phyloP scores from a whole-genome alignment of 2,888 invertebrate genomes.

The Agapetus fuscipes region DNA sequence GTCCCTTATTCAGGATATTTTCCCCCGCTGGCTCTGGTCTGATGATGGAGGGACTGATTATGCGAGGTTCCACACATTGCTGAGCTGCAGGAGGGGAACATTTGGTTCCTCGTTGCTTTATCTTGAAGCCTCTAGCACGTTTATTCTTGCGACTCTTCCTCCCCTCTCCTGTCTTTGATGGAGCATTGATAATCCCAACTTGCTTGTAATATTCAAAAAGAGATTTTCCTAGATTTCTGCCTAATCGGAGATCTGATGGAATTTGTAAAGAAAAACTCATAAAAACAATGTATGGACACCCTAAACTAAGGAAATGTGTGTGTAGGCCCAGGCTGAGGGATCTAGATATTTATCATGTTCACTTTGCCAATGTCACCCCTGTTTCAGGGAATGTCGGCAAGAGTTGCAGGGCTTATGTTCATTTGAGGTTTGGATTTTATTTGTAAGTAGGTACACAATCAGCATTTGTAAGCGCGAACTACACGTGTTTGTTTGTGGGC shows the following conservation, averaged over 20 bases:
- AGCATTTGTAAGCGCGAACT: no score
- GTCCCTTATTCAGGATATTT: slow-evolving; percentile 1
- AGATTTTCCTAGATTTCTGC: slow-evolving; percentile 19
- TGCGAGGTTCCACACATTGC: slow-evolving; percentile 12
- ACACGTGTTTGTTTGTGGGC: no score
- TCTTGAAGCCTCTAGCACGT: slow-evolving; percentile 9
- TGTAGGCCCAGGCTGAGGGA: no score
- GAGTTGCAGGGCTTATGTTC: no score
- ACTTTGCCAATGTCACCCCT: no score
- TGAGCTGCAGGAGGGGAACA: slow-evolving; percentile 9
- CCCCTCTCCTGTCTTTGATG: slow-evolving; percentile 9
- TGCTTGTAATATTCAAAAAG: slow-evolving; percentile 20
- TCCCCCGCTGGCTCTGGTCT: slow-evolving; percentile 11
- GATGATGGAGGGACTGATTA: slow-evolving; percentile 16
- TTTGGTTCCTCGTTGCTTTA: slow-evolving; percentile 8
- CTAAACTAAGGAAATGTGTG: no score
- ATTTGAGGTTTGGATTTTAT: no score
- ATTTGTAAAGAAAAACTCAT: no score
- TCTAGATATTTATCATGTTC: no score
- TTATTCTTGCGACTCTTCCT: slow-evolving; percentile 8
- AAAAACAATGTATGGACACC: no score
- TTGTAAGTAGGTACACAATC: no score
- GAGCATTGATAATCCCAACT: slow-evolving; percentile 13
- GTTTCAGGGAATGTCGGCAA: no score
- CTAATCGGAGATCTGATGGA: slow-evolving; percentile 16